These are phyloP conservation scores for Cheilosia vernalis DNA, from an alignment of 2,888 invertebrate species.

Conservation along the genomic window DNA sequence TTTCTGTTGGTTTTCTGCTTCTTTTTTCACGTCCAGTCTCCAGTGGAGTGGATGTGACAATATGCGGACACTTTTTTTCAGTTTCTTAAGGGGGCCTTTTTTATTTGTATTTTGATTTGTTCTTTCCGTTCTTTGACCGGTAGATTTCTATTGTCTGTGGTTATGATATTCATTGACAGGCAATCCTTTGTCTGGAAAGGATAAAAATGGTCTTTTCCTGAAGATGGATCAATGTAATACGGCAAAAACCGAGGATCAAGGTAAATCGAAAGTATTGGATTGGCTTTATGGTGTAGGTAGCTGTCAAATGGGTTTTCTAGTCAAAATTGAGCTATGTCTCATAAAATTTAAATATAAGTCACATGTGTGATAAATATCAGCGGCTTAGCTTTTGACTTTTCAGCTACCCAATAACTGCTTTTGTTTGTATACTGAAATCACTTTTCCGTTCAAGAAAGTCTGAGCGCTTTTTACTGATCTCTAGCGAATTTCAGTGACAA, in stretches of 20 bases:
- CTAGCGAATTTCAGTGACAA: too few species aligned
- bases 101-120: constrained; percentile 19
- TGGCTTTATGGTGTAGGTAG: not conserved
- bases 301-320: not conserved
- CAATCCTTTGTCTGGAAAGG: constrained; percentile 15
- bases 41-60: constrained; percentile 32
- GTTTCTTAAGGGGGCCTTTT: not conserved
- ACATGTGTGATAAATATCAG: too few species aligned
- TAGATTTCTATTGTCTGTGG: constrained; percentile 25
- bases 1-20: constrained; percentile 1
- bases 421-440: too few species aligned
- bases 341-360: too few species aligned
- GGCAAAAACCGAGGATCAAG: not conserved
- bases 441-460: too few species aligned
- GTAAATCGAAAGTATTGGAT: not conserved
- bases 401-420: too few species aligned
- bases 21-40: not conserved
- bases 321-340: not conserved
- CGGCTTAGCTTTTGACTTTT: too few species aligned
- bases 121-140: constrained; percentile 30
- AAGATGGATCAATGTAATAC: not conserved
- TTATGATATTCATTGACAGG: constrained; percentile 19
- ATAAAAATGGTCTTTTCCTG: not conserved
- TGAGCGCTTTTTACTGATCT: too few species aligned
- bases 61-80: constrained; percentile 27